These are phyloP conservation scores for Diarsia mendica DNA, from an alignment of 2,888 invertebrate species.

Conservation along the genomic window DNA sequence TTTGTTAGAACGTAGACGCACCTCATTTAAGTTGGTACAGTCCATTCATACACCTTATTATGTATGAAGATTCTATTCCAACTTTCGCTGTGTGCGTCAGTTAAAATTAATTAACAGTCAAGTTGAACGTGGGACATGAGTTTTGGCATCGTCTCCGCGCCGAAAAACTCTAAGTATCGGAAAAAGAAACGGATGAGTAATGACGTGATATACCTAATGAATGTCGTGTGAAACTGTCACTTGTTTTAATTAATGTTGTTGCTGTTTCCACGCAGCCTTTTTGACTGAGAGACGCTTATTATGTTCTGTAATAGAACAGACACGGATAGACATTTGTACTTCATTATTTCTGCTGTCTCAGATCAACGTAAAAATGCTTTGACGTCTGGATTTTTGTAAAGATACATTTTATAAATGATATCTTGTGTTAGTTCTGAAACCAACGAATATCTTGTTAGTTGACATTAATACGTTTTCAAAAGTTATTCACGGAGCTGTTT, in stretches of 20 bases:
- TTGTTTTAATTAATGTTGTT: slow-evolving; percentile 83
- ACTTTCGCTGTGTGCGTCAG: slow-evolving; percentile 79
- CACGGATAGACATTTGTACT: slow-evolving; percentile 79
- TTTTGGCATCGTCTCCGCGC: slow-evolving; percentile 80
- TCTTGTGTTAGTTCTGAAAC: slow-evolving; percentile 61
- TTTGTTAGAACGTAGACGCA: slow-evolving; percentile 63
- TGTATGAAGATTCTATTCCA: slow-evolving; percentile 73
- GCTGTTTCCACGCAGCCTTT: slow-evolving; percentile 73
- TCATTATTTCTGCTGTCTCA: slow-evolving; percentile 78
- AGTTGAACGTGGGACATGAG: slow-evolving; percentile 76
- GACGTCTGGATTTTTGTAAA: slow-evolving; percentile 75
- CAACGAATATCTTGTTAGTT: slow-evolving; percentile 61
- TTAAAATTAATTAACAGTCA: slow-evolving; percentile 86
- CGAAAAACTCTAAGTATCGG: slow-evolving; percentile 86
- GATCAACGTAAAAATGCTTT: slow-evolving; percentile 80
- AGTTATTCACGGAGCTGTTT: slow-evolving; percentile 41
- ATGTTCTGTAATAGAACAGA: slow-evolving; percentile 76
- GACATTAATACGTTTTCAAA: slow-evolving; percentile 58
- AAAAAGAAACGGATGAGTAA: slow-evolving; percentile 87
- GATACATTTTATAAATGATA: slow-evolving; percentile 78
- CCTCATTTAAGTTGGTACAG: slow-evolving; percentile 77
- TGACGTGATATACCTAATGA: slow-evolving; percentile 82
- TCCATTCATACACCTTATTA: slow-evolving; percentile 74
- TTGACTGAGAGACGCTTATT: slow-evolving; percentile 63
- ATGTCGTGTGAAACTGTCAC: slow-evolving; percentile 87